Percentiles rank a stretch among this genome's conserved stretches.
Conservation (phyloP, 1,140 invertebrate genomes). For the Octopus sinensis region DNA sequence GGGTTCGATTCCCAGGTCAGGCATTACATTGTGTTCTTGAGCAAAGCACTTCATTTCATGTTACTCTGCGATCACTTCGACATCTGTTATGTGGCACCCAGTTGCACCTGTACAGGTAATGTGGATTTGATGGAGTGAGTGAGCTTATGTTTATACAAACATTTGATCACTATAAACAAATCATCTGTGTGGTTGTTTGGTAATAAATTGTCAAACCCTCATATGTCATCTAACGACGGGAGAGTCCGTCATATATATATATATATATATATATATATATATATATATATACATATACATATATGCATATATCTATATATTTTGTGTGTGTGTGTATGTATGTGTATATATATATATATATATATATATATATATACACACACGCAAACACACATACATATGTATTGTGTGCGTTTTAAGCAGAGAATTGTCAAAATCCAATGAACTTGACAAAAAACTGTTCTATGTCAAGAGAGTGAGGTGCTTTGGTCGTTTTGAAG, state of each 20-base stretch:
- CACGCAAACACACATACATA: neutral
- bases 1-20: no score
- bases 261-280: neutral
- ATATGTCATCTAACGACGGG: neutral
- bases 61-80: no score
- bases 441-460: no score
- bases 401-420: no score
- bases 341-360: neutral
- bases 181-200: neutral
- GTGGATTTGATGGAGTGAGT: neutral
- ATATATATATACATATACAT: neutral
- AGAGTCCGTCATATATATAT: neutral
- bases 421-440: no score
- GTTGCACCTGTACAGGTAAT: neutral
- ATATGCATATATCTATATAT: neutral
- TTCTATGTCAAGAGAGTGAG: no score
- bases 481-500: no score
- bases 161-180: neutral
- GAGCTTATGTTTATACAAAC: neutral
- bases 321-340: neutral
- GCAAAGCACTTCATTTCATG: no score
- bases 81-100: neutral
- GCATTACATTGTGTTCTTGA: no score
- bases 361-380: neutral
- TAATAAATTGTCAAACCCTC: neutral